Evolutionary conservation across 2,797 vertebrate genomes (phyloP), one percentile per base, ranked within the genome.

Genomic region (Hypotaenidia okinawae): DNA sequence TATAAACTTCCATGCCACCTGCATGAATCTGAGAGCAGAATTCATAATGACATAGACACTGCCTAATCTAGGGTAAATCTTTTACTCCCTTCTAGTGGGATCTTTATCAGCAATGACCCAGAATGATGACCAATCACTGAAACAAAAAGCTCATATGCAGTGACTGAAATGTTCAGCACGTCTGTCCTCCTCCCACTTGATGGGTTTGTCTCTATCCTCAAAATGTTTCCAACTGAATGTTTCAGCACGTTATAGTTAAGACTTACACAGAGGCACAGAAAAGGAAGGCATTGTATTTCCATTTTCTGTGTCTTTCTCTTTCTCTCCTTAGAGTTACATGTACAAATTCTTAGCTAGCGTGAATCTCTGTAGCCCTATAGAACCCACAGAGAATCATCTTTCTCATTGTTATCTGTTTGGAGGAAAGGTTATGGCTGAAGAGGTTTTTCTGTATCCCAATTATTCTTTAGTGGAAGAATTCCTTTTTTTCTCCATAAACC

Each of bases 21-120:
- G 82, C 89, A 86, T 75, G 81, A 93, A 83, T 87, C 68, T 81
- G 78, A 94, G 55, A 90, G 54, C 41, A 87, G 93, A 95, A 95
- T 95, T 82, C 73, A 74, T 77, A 94, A 96, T 89, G 82, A 68
- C 79, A 82, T 11, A 81, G 74, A 33, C 72, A 43, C 18, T 78
- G 49, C 11, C 54, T 95, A 94, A 92, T 84, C 61, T 78, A 75
- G 68, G 79, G 69, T 81, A 91, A 94, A 83, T 89, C 72, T 85
- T 90, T 92, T 68, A 95, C 83, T 93, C 63, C 78, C 32, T 89
- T 92, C 64, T 80, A 82, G 67, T 61, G 57, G 57, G 81, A 92
- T 87, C 84, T 93, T 95, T 87, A 85, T 87, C 87, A 93, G 81
- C 92, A 95, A 37, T 93, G 95, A 97, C 81, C 87, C 90, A 87